Evolutionary conservation across 1,140 invertebrate genomes (phyloP), one percentile per base, ranked within the genome.

Genomic region (Drosophila malerkotliana): DNA sequence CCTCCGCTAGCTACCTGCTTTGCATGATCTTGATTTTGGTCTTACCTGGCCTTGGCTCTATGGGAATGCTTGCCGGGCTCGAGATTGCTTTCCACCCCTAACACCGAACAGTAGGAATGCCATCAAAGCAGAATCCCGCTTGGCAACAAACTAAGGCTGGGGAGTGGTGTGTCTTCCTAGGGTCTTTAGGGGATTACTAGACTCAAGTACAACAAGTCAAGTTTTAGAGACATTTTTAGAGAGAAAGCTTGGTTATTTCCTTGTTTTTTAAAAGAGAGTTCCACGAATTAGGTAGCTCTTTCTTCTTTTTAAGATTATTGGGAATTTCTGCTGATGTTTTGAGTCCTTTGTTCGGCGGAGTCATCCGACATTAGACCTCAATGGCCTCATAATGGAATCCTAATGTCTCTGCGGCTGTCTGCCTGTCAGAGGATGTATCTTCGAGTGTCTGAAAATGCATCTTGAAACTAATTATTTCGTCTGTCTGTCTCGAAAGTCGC

Each of bases 381-480:
- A 54, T 69, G 49, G 30, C 37, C 52, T 55, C 71, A 82, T 82
- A 82, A 82, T 82, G 68, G 59, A 41, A 44, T 64, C 69, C 77
- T 82, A 82, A 82, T 82, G 79, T 59, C 32, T 41, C 45, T 68
- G n/a, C 18, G 61, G 39, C 21, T 37, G 34, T 53, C 60, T 44
- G 24, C 41, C 78, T 73, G 68, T 39, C 63, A 58, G 10, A 4
- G 63, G 12, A 47, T 44, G 9, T 44, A 63, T 62, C 32, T 30
- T 58, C 45, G 21, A 39, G 48, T 59, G 53, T 48, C 28, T 73
- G 39, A 24, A 71, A 80, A 62, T 82, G 57, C 72, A 61, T 79
- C 61, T 78, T 87, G 71, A 66, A 88, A 79, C 78, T 83, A 87
- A 88, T 88, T 87, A 79, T 83, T 76, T 76, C 57, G 68, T 81